Evolutionary conservation across 2,888 invertebrate genomes (phyloP).

Genomic region (Pandemis corylana): DNA sequence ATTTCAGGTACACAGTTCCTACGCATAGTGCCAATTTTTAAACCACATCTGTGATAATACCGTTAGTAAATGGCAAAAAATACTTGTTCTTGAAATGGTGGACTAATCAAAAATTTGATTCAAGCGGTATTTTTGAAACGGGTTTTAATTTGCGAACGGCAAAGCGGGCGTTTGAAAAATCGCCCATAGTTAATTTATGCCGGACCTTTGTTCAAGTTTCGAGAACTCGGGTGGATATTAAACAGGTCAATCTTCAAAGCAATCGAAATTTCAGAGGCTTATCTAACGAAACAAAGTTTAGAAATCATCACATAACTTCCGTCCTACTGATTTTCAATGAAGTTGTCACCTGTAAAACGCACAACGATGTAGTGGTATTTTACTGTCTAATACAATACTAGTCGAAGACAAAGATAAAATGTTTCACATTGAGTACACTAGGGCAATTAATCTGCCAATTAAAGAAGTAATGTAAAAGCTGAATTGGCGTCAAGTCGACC

Average conservation of each 20-base stretch:
- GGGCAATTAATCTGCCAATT: not conserved
- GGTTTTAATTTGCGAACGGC: no score
- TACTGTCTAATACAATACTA: not conserved
- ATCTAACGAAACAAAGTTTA: no score
- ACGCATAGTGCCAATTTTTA: no score
- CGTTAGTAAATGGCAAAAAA: no score
- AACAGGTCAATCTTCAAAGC: not conserved
- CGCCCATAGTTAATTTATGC: not conserved
- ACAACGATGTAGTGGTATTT: not conserved
- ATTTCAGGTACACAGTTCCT: no score
- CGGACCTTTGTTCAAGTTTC: not conserved
- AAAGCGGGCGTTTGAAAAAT: no score
- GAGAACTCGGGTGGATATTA: not conserved
- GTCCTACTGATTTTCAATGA: not conserved
- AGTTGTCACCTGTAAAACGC: not conserved
- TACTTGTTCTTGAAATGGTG: no score
- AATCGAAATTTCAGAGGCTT: not conserved
- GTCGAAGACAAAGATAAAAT: not conserved
- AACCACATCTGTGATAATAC: no score
- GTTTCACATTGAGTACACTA: not conserved
- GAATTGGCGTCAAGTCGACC: constrained; percentile 5
- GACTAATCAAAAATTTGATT: no score
- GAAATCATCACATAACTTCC: no score
- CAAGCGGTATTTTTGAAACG: no score
- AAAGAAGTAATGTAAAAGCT: not conserved